A percentile compares a stretch with the other conserved stretches of the same genome.
These are phyloP conservation scores for Limenitis camilla DNA, from an alignment of 2,888 invertebrate genomes.

Conservation along the genomic window DNA sequence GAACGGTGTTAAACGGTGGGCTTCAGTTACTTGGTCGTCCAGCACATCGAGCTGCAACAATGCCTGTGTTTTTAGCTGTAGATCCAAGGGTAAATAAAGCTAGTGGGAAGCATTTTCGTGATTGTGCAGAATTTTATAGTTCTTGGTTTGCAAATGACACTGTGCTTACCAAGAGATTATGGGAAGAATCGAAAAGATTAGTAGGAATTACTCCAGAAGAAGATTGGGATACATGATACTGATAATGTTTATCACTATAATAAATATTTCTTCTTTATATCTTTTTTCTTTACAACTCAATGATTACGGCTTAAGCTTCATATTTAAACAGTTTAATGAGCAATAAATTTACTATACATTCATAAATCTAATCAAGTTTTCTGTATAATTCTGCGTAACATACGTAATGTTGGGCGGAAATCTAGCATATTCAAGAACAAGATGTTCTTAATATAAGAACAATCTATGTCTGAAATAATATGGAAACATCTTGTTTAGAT, in stretches of 20 bases:
- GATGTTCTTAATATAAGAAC: no score
- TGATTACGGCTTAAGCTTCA: neutral
- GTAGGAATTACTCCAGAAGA: slow-evolving; percentile 40
- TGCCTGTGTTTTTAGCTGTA: slow-evolving; percentile 48
- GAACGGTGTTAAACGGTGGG: slow-evolving; percentile 33
- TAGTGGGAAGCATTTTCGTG: slow-evolving; percentile 52
- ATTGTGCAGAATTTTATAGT: slow-evolving; percentile 50
- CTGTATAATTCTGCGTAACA: no score
- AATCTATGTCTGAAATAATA: no score
- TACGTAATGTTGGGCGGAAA: no score
- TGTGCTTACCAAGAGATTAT: slow-evolving; percentile 34
- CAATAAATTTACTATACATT: no score
- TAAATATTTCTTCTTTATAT: neutral
- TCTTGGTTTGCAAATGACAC: slow-evolving; percentile 57
- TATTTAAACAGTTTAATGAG: neutral
- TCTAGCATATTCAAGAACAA: no score
- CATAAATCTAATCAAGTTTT: no score
- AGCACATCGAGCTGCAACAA: slow-evolving; percentile 38
- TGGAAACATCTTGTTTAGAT: no score
- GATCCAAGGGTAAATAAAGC: slow-evolving; percentile 39
- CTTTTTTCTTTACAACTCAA: neutral
- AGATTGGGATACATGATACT: slow-evolving; percentile 41
- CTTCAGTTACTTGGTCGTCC: slow-evolving; percentile 40
- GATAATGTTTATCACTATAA: neutral
- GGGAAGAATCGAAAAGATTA: slow-evolving; percentile 45